Base-by-base conservation (phyloP, 2,797 vertebrate species). In the Percopsis omiscomaycus region DNA sequence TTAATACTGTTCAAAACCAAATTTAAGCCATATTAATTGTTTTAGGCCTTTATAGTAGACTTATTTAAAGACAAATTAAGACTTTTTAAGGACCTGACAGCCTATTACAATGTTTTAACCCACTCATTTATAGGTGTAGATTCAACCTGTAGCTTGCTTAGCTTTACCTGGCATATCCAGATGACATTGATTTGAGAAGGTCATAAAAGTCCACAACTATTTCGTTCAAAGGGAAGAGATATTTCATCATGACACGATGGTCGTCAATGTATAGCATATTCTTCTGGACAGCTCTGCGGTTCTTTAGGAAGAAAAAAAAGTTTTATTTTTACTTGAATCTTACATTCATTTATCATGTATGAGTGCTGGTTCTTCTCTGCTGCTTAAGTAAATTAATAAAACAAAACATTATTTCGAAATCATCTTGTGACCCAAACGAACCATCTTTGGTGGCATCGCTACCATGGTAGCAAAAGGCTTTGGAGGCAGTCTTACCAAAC, bases 181-280 rank as follows among this genome's bases (percentile, higher is more conserved):
- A 99, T 29, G 96, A 97, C 50, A 98, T 45, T 2, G 97, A 98
- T 80, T 99, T 99, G 12, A 99, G 93, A 50, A 90, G 86, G 77
- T 99, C 96, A 16, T 98, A 99, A 89, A 99, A 99, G 88, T 99
- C 98, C 61, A 98, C 93, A 29, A 99, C 95, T 1, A 99, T 91
- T 92, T 99, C 98, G 86, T 98, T 98, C 51, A 99, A 85, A 59
- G 98, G 98, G 59, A 99, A 95, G 64, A 95, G 82, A 73, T 95
- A 98, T 77, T 98, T 96, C 90, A 99, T 91, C 94, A 99, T 96
- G 69, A 97, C 93, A 30, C 97, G 94, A 50, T 91, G 91, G 47
- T 98, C 94, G 75, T 98, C 96, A 49, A 99, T 96, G 82, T 96
- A 98, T 51, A 95, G 22, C 92, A 97, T 91, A 82, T 95, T 95